Conservation (phyloP, 2,888 invertebrate genomes). For the Netelia inedita region DNA sequence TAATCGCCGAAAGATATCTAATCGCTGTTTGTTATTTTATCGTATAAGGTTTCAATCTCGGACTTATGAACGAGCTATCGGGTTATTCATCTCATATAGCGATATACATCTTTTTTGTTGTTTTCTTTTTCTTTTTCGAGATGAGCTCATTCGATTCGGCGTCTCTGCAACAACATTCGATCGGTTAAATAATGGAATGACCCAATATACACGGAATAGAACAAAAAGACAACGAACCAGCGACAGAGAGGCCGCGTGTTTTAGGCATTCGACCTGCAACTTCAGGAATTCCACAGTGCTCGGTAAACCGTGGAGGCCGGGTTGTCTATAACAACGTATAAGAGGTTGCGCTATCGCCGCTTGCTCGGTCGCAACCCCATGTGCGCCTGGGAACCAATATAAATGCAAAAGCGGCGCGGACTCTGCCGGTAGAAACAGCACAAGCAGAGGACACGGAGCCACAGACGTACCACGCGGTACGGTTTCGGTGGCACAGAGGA, state of each 20-base stretch:
- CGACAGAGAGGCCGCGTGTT: slow-evolving; percentile 44
- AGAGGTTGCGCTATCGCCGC: slow-evolving; percentile 41
- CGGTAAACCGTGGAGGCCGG: slow-evolving; percentile 18
- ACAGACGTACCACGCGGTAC: slow-evolving; percentile 1
- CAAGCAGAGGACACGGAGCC: slow-evolving; percentile 31
- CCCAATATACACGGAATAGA: slow-evolving; percentile 12
- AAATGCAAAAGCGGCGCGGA: slow-evolving; percentile 78
- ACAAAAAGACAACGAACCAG: slow-evolving; percentile 1
- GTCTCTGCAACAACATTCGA: slow-evolving; percentile 9
- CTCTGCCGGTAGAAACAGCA: slow-evolving; percentile 45
- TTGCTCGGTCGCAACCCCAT: slow-evolving; percentile 36
- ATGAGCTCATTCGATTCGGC: not conserved
- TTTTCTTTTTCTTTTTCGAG: not conserved
- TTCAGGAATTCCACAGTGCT: slow-evolving; percentile 31
- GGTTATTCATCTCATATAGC: slow-evolving; percentile 20
- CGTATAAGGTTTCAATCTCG: slow-evolving; percentile 28
- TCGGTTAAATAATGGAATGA: slow-evolving; percentile 16
- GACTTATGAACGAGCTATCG: slow-evolving; percentile 6
- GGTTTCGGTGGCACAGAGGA: slow-evolving; percentile 17
- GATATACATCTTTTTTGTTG: not conserved
- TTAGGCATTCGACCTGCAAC: slow-evolving; percentile 39
- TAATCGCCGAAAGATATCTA: slow-evolving; percentile 30
- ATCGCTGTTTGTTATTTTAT: slow-evolving; percentile 45
- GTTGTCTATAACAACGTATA: slow-evolving; percentile 51
- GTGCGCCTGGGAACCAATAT: slow-evolving; percentile 74